phyloP scores from a whole-genome alignment of 2,888 invertebrate species.

The Apamea sordens region DNA sequence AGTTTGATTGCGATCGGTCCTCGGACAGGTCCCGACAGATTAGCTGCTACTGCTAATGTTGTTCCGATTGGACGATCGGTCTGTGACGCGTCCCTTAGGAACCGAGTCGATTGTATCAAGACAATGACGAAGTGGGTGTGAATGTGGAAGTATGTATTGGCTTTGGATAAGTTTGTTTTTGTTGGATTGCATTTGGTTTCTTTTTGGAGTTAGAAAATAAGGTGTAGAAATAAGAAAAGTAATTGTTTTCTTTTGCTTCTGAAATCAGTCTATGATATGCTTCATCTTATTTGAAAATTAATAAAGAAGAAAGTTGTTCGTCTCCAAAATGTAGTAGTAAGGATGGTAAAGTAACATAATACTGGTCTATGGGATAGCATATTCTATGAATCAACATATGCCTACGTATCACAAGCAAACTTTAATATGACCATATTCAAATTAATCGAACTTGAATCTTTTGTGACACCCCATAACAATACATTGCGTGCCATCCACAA shows the following conservation, averaged over 20 bases:
- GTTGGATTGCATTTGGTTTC: constrained; percentile 32
- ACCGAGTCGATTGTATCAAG: constrained; percentile 66
- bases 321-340: neutral
- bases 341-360: neutral
- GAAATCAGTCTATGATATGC: neutral
- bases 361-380: neutral
- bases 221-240: neutral
- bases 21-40: constrained; percentile 77
- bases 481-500: constrained; percentile 37
- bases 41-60: constrained; percentile 76
- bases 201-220: neutral
- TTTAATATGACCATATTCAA: neutral
- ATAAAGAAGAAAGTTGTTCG: neutral
- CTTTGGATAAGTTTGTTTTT: constrained; percentile 42
- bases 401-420: neutral
- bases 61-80: constrained; percentile 67
- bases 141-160: constrained; percentile 53
- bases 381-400: neutral
- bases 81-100: constrained; percentile 68
- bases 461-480: constrained; percentile 24
- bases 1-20: constrained; percentile 83
- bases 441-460: neutral
- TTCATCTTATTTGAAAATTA: neutral
- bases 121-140: constrained; percentile 73
- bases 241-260: neutral